Evolutionary conservation across 2,888 invertebrate species (phyloP).

Genomic region (Euplagia quadripunctaria): DNA sequence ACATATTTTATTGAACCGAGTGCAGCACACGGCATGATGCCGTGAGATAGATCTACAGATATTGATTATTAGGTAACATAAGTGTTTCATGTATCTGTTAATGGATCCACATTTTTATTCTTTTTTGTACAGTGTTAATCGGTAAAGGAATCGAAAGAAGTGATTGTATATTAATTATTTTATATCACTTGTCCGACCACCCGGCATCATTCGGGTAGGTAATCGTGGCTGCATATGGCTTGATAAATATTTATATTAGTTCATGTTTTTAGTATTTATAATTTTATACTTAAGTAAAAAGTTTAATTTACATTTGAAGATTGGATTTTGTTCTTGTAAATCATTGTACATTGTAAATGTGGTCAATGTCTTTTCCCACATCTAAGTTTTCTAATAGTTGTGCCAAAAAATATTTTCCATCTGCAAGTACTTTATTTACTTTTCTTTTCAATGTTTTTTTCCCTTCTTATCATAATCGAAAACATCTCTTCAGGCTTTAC

Average conservation of each 20-base stretch:
- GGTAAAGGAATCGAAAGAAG: slow-evolving; percentile 14
- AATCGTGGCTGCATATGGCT: neutral
- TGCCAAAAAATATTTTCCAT: too few species aligned
- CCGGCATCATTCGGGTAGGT: slow-evolving; percentile 11
- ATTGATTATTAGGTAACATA: slow-evolving; percentile 47
- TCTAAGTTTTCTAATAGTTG: too few species aligned
- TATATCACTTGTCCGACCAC: slow-evolving; percentile 24
- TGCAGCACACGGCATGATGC: slow-evolving; percentile 52
- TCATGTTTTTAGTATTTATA: neutral
- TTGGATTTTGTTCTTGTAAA: too few species aligned
- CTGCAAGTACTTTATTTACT: too few species aligned
- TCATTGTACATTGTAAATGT: too few species aligned
- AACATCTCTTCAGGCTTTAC: too few species aligned
- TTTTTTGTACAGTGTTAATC: slow-evolving; percentile 21
- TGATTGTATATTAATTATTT: slow-evolving; percentile 24
- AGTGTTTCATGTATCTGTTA: slow-evolving; percentile 30
- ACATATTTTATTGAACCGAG: slow-evolving; percentile 84
- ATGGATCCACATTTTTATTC: slow-evolving; percentile 28
- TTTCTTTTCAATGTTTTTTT: too few species aligned
- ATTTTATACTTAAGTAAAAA: too few species aligned
- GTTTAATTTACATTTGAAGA: too few species aligned
- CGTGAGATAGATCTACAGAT: slow-evolving; percentile 63
- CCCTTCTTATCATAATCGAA: too few species aligned
- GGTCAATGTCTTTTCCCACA: too few species aligned
- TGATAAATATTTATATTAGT: neutral